Conservation (phyloP, 2,888 invertebrate species). For the Aricia artaxerxes region DNA sequence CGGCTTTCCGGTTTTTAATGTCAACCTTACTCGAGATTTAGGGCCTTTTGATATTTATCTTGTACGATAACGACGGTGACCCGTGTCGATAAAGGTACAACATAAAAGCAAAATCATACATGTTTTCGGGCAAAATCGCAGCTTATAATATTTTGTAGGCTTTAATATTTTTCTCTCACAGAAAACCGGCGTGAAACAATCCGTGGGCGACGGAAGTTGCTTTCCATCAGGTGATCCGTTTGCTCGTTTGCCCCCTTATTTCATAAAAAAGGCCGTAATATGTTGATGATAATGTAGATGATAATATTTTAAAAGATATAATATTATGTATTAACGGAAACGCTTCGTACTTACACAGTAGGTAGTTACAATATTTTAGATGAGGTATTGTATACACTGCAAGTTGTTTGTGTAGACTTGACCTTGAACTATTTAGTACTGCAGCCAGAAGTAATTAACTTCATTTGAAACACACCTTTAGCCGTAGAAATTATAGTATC, state of each 20-base stretch:
- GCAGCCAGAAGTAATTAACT: not conserved
- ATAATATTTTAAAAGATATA: too few species aligned
- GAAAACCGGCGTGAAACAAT: too few species aligned
- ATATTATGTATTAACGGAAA: not conserved
- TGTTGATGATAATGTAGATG: too few species aligned
- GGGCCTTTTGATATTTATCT: not conserved
- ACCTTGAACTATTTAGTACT: not conserved
- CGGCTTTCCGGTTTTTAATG: slow-evolving; percentile 36
- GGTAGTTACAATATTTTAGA: too few species aligned
- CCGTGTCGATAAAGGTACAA: not conserved
- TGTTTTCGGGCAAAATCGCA: too few species aligned
- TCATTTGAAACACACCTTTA: not conserved
- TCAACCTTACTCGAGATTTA: slow-evolving; percentile 14
- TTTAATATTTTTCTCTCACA: too few species aligned
- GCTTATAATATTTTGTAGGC: not conserved
- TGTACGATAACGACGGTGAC: not conserved
- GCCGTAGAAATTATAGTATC: not conserved
- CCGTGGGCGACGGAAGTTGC: too few species aligned
- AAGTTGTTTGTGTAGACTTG: not conserved
- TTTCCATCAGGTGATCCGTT: too few species aligned
- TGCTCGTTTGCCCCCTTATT: too few species aligned
- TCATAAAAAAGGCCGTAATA: too few species aligned
- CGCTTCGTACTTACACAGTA: not conserved
- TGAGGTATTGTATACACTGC: not conserved
- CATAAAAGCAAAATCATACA: not conserved